Evolutionary conservation across 2,888 invertebrate genomes (phyloP), one percentile per base, ranked within the genome.

Genomic region (Tanytarsus gracilentus): DNA sequence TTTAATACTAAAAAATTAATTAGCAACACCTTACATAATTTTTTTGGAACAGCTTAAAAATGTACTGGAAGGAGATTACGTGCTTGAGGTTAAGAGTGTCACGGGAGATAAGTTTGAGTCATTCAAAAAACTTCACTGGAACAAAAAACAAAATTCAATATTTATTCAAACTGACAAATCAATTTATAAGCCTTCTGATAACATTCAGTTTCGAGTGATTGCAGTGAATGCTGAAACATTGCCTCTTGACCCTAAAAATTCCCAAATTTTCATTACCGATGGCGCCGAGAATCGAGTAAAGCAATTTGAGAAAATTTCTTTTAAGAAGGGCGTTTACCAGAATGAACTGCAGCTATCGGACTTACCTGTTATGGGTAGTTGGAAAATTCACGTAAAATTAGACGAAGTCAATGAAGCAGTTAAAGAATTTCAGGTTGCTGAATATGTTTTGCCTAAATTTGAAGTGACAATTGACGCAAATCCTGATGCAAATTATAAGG

Each of bases 391-490:
- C 65, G 81, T 82, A 1, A 76, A 72, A 14, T 76, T 82, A 9
- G 77, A 79, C 60, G 80, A 77, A 1, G 29, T 21, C 6, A 23
- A 56, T 11, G 27, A 14, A 11, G 52, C 33, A 30, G 27, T 18
- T 3, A 68, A 71, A 58, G 67, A 66, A 7, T 73, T 74, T 61
- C 81, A 88, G 69, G 89, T 96, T 4, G 91, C 92, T 6, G 90
- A 93, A 73, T 94, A 93, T 68, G 87, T 97, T 60, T 75, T 93
- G 65, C 98, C 98, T 0, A 95, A 95, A 70, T 98, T 95, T 73
- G 85, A 94, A 69, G 88, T 97, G 62, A 81, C 81, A 26, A 83
- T 97, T 63, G 83, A 88, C 64, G 80, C 92, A 30, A 87, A 90
- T 1, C 81, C 86, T 59, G 90, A 91, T 71, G 81, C 86, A 5